phyloP scores from a whole-genome alignment of 2,797 vertebrate species.

The Crenuchus spilurus region DNA sequence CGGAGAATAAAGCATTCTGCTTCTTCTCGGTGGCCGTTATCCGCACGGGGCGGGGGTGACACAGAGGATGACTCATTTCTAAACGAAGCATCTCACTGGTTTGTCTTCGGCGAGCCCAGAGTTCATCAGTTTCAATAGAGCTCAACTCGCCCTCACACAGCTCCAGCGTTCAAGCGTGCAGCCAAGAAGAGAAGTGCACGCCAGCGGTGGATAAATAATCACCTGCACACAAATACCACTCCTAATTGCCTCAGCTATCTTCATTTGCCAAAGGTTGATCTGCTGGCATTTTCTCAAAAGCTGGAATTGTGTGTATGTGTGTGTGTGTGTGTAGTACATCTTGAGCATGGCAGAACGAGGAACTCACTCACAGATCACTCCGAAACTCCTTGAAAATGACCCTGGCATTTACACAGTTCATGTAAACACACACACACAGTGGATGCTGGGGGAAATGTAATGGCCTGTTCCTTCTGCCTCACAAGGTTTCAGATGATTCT shows the following conservation, averaged over 20 bases:
- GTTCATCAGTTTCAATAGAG: slow-evolving; percentile 34
- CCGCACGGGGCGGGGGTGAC: not conserved
- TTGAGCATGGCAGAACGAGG: not conserved
- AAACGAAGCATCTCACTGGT: slow-evolving; percentile 24
- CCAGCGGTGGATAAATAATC: slow-evolving; percentile 28
- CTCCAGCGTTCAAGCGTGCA: not conserved
- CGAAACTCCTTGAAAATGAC: slow-evolving; percentile 1
- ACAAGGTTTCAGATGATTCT: not conserved
- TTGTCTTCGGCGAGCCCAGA: slow-evolving; percentile 18
- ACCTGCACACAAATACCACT: slow-evolving; percentile 35
- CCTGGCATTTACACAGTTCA: not conserved
- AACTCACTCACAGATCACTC: slow-evolving; percentile 1
- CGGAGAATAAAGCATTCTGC: not conserved
- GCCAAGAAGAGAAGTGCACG: not conserved
- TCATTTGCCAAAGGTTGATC: slow-evolving; percentile 44
- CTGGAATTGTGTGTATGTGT: slow-evolving; percentile 21
- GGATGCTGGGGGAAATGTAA: not conserved
- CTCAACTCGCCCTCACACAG: not conserved
- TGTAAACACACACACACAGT: slow-evolving; percentile 7
- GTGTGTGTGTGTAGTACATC: slow-evolving; percentile 3
- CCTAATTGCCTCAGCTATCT: slow-evolving; percentile 37
- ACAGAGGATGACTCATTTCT: slow-evolving; percentile 16
- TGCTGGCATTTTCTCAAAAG: slow-evolving; percentile 33
- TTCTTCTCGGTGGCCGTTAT: not conserved
- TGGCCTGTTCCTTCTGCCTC: not conserved